Conservation (phyloP, 2,888 invertebrate genomes). For the Brenthis ino region DNA sequence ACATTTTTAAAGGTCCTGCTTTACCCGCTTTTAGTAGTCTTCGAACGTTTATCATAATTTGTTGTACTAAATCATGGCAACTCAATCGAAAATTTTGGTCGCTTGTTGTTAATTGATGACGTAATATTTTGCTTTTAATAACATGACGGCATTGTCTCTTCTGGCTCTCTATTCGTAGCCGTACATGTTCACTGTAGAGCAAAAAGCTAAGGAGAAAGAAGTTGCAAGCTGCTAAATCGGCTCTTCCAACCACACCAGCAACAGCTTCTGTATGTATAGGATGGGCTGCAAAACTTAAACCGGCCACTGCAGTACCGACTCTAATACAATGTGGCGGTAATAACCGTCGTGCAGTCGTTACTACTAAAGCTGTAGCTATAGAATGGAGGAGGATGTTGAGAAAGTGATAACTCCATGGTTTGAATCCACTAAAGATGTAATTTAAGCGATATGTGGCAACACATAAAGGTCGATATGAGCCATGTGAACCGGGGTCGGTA, state of each 20-base stretch:
- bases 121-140: constrained; percentile 58
- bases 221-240: constrained; percentile 95
- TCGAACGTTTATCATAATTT: constrained; percentile 72
- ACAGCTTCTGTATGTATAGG: constrained; percentile 99
- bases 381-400: constrained; percentile 94
- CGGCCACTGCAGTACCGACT: constrained; percentile 88
- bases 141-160: constrained; percentile 65
- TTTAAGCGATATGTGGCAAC: constrained; percentile 94
- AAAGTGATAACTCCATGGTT: constrained; percentile 92
- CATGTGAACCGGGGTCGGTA: constrained; percentile 96
- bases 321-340: constrained; percentile 84
- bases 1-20: constrained; percentile 68
- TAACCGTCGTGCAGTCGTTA: constrained; percentile 87
- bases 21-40: constrained; percentile 68
- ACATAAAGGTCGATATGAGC: constrained; percentile 96
- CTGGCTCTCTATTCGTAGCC: constrained; percentile 80
- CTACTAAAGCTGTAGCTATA: constrained; percentile 91
- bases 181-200: constrained; percentile 90
- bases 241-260: constrained; percentile 96
- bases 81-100: constrained; percentile 70
- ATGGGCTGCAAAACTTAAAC: constrained; percentile 95
- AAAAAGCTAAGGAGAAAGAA: constrained; percentile 94
- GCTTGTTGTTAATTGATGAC: constrained; percentile 53
- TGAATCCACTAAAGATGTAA: constrained; percentile 88
- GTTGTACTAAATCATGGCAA: constrained; percentile 72